phyloP scores from a whole-genome alignment of 2,888 invertebrate species.

The Busseola fusca region DNA sequence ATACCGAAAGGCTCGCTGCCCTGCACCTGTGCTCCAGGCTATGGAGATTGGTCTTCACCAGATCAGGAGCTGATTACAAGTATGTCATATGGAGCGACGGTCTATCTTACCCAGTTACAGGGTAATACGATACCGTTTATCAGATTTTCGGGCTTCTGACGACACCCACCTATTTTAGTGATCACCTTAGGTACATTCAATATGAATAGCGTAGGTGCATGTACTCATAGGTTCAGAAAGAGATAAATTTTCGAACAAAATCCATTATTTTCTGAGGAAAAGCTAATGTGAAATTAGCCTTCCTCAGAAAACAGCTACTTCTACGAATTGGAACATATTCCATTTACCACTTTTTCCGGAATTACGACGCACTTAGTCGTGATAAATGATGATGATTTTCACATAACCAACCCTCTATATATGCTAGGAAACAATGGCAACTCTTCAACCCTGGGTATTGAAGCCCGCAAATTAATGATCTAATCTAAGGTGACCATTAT shows the following conservation, averaged over 20 bases:
- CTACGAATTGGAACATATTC: slow-evolving; percentile 1
- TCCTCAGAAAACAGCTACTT: not conserved
- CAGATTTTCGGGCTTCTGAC: not conserved
- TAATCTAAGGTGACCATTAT: not conserved
- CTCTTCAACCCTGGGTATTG: not conserved
- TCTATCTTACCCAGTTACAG: not conserved
- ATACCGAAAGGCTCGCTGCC: too few species aligned
- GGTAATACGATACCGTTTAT: not conserved
- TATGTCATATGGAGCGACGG: not conserved
- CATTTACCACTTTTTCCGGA: not conserved
- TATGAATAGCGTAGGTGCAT: not conserved
- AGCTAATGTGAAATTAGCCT: slow-evolving; percentile 1
- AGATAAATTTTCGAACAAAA: slow-evolving; percentile 6
- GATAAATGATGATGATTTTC: not conserved
- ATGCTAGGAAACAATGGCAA: not conserved
- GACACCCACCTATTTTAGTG: too few species aligned
- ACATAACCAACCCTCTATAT: not conserved
- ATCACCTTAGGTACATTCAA: not conserved
- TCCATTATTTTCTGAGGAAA: not conserved
- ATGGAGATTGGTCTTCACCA: too few species aligned
- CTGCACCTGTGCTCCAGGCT: too few species aligned
- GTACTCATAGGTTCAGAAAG: not conserved
- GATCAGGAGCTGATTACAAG: not conserved
- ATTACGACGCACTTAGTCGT: not conserved
- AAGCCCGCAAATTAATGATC: not conserved